Evolutionary conservation across 2,888 invertebrate species (phyloP).

Genomic region (Ornithoptera alexandrae): DNA sequence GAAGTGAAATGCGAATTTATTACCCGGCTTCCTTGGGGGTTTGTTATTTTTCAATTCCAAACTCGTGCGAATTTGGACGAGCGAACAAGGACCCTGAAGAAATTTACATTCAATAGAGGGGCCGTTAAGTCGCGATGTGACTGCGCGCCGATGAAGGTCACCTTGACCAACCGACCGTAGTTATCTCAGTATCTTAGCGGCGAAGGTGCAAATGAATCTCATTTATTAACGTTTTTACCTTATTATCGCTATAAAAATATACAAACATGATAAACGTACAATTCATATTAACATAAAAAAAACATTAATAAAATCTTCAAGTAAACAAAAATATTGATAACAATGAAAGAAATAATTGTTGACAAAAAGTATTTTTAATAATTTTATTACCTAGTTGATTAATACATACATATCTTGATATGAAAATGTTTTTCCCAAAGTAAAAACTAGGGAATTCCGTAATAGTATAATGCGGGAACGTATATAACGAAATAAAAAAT

Average conservation of each 20-base stretch:
- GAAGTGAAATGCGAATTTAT: slow-evolving; percentile 36
- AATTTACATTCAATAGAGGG: slow-evolving; percentile 74
- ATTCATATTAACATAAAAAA: slow-evolving; percentile 13
- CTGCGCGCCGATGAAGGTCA: slow-evolving; percentile 65
- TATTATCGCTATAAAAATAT: slow-evolving; percentile 13
- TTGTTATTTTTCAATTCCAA: slow-evolving; percentile 31
- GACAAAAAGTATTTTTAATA: too few relatives aligned
- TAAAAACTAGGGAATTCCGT: neutral
- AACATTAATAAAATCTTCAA: slow-evolving; percentile 6
- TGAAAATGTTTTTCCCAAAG: too few relatives aligned
- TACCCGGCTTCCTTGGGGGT: slow-evolving; percentile 22
- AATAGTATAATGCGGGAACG: slow-evolving; percentile 1
- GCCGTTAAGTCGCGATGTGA: slow-evolving; percentile 63
- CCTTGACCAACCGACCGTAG: slow-evolving; percentile 64
- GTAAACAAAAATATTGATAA: slow-evolving; percentile 1
- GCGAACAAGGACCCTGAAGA: slow-evolving; percentile 55
- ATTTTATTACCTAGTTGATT: too few relatives aligned
- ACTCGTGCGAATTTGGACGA: slow-evolving; percentile 45
- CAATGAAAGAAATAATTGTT: neutral
- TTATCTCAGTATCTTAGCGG: slow-evolving; percentile 43
- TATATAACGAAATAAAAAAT: neutral
- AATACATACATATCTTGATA: too few relatives aligned
- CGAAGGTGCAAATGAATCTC: slow-evolving; percentile 39
- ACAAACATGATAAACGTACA: slow-evolving; percentile 4
- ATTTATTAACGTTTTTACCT: slow-evolving; percentile 25